Conservation (phyloP, 1,140 invertebrate species). For the Glossosoma conforme region DNA sequence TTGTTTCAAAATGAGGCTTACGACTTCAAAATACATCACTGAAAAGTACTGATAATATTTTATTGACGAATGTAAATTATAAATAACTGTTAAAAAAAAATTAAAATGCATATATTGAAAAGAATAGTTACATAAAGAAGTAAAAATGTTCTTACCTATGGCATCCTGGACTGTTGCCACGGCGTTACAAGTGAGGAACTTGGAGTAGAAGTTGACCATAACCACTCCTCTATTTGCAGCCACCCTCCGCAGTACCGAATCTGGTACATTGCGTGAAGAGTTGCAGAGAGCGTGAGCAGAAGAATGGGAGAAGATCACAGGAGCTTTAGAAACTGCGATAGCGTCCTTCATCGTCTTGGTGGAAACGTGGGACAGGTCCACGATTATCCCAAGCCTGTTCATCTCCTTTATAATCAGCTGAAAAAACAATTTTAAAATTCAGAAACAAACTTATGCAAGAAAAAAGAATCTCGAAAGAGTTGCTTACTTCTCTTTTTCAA, state of each 20-base stretch:
- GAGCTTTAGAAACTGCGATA: conserved; percentile 70
- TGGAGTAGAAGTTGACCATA: conserved; percentile 90
- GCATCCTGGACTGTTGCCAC: conserved; percentile 79
- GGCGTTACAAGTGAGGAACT: conserved; percentile 80
- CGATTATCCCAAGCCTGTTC: conserved; percentile 79
- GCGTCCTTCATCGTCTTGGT: conserved; percentile 79
- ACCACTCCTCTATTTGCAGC: conserved; percentile 81
- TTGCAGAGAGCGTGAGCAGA: conserved; percentile 80
- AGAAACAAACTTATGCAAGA: too few relatives aligned
- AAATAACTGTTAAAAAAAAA: neutral
- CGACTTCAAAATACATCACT: too few relatives aligned
- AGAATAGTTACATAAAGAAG: neutral
- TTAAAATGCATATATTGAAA: neutral
- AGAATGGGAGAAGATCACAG: conserved; percentile 87
- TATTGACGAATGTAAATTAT: neutral
- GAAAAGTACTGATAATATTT: too few relatives aligned
- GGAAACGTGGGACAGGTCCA: conserved; percentile 84
- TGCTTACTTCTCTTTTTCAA: too few relatives aligned
- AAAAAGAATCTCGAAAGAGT: too few relatives aligned
- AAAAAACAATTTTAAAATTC: too few relatives aligned
- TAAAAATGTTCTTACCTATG: conserved; percentile 62
- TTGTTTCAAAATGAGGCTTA: too few relatives aligned
- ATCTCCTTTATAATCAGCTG: conserved; percentile 78
- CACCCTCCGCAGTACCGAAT: conserved; percentile 69
- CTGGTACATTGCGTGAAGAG: conserved; percentile 81